These are phyloP conservation scores for Diadumene lineata DNA, from an alignment of 92 coral and sea anemone species.

Conservation along the genomic window DNA sequence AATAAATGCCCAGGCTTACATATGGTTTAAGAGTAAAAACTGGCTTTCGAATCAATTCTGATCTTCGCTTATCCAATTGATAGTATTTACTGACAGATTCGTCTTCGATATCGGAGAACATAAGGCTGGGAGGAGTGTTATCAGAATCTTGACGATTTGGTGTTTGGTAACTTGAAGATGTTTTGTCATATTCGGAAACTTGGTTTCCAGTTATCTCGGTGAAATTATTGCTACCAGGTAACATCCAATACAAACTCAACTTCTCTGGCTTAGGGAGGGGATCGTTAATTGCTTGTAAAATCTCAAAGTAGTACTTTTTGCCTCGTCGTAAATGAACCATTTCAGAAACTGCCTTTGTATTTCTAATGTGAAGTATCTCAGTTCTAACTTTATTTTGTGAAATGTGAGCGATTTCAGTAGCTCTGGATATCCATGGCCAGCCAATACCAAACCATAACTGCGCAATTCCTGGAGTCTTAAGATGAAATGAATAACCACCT, in stretches of 20 bases:
- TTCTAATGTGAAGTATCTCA: neutral
- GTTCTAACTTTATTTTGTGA: neutral
- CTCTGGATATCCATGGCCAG: constrained; percentile 30
- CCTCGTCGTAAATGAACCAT: constrained; percentile 26
- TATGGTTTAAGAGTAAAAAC: neutral
- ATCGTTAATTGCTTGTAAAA: constrained; percentile 61
- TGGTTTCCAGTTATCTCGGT: neutral
- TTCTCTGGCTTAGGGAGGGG: neutral
- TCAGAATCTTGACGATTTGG: neutral
- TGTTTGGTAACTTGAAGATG: neutral
- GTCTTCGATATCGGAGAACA: neutral
- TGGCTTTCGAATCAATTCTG: neutral
- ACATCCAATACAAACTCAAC: constrained; percentile 55
- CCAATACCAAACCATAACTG: constrained; percentile 74
- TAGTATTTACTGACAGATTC: neutral
- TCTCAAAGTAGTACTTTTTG: constrained; percentile 62
- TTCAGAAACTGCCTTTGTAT: constrained; percentile 14
- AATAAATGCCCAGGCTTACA: neutral
- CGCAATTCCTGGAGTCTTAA: constrained; percentile 55
- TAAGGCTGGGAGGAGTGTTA: neutral
- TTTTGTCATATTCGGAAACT: neutral
- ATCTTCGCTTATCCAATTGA: neutral
- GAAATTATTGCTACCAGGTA: constrained; percentile 9
- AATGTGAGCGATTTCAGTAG: constrained; percentile 35
- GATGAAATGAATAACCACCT: constrained; percentile 53